phyloP scores from a whole-genome alignment of 2,888 invertebrate genomes.

The Aproaerema taeniolella region DNA sequence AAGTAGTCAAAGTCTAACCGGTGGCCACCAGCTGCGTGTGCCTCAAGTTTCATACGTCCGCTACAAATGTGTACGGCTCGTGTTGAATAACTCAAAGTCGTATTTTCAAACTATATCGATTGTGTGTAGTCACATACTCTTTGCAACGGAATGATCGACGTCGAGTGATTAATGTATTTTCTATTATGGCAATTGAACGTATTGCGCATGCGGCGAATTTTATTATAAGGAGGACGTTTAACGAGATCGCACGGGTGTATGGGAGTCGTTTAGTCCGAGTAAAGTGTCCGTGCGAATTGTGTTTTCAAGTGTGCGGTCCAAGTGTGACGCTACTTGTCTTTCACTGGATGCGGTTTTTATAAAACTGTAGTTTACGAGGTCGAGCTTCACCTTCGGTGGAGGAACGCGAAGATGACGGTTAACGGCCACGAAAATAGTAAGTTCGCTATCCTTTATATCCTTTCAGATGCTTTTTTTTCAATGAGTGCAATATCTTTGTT shows the following conservation, averaged over 20 bases:
- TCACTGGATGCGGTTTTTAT: slow-evolving; percentile 18
- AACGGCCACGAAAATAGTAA: slow-evolving; percentile 35
- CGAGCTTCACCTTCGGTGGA: too few relatives aligned
- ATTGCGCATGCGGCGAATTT: slow-evolving; percentile 65
- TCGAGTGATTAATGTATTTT: slow-evolving; percentile 61
- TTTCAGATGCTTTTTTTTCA: slow-evolving; percentile 1
- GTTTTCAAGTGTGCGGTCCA: slow-evolving; percentile 31
- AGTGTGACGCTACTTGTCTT: slow-evolving; percentile 16
- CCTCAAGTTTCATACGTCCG: slow-evolving; percentile 15
- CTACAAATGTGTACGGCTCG: slow-evolving; percentile 26
- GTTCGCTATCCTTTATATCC: too few relatives aligned
- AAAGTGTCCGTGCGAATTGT: slow-evolving; percentile 32
- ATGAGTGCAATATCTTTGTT: slow-evolving; percentile 1
- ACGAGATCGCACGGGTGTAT: slow-evolving; percentile 46
- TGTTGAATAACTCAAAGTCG: slow-evolving; percentile 52
- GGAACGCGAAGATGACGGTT: slow-evolving; percentile 34
- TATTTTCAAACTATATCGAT: slow-evolving; percentile 62
- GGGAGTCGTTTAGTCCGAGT: slow-evolving; percentile 28
- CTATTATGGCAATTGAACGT: slow-evolving; percentile 62
- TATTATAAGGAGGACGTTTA: slow-evolving; percentile 56
- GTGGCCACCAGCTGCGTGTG: too few relatives aligned
- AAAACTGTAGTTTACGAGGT: slow-evolving; percentile 20
- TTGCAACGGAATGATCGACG: slow-evolving; percentile 40
- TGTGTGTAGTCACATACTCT: slow-evolving; percentile 40
- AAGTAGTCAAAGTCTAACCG: too few relatives aligned